Evolutionary conservation across 2,113 vertebrate species (phyloP).

Genomic region (Caranx ignobilis): DNA sequence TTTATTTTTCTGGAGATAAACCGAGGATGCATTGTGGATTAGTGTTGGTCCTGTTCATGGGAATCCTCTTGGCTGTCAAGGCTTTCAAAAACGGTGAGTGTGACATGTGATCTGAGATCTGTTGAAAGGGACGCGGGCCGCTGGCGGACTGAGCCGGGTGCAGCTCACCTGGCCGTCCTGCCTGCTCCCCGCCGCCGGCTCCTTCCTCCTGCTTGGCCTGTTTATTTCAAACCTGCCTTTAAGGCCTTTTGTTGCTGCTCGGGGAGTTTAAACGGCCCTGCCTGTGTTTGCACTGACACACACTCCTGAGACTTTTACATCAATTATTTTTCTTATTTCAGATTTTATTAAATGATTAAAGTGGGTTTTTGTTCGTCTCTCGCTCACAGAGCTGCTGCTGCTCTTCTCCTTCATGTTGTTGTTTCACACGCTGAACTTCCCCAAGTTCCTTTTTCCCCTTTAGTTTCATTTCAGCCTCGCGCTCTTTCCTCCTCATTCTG

Average conservation of each 20-base stretch:
- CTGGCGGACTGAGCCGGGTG: too few species aligned
- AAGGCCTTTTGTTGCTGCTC: too few species aligned
- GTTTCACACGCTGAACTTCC: not conserved
- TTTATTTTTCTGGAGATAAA: constrained; percentile 64
- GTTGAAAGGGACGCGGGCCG: too few species aligned
- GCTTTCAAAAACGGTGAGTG: constrained; percentile 86
- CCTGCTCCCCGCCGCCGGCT: too few species aligned
- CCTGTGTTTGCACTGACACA: not conserved
- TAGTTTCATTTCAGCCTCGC: constrained; percentile 24
- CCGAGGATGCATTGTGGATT: constrained; percentile 90
- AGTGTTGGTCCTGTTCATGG: constrained; percentile 83
- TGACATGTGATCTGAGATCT: constrained; percentile 51
- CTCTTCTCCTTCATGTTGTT: too few species aligned
- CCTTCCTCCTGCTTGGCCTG: too few species aligned
- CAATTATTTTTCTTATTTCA: not conserved
- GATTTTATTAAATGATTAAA: not conserved
- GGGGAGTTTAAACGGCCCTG: not conserved
- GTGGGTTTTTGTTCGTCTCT: not conserved
- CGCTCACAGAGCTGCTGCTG: not conserved
- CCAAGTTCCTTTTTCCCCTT: not conserved
- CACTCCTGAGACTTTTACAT: not conserved
- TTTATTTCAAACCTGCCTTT: too few species aligned
- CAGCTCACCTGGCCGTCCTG: too few species aligned
- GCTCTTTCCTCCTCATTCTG: not conserved
- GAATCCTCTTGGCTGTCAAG: constrained; percentile 80